Conservation (phyloP, 2,113 vertebrate species). For the Phasianus colchicus region DNA sequence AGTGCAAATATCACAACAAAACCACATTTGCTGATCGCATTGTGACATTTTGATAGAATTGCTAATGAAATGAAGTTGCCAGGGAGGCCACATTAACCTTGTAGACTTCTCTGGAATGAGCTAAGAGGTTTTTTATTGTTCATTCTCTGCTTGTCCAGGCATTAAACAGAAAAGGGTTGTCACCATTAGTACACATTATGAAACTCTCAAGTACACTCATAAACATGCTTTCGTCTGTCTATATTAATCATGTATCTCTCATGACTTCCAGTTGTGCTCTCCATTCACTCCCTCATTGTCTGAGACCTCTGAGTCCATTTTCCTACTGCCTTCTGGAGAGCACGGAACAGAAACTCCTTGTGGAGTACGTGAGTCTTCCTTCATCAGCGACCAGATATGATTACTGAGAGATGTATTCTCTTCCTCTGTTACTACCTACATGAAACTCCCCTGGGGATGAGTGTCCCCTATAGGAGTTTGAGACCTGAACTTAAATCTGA, state of each 20-base stretch:
- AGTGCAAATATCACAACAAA: not conserved
- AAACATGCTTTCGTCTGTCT: not conserved
- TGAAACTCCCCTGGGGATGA: not conserved
- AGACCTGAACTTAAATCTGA: not conserved
- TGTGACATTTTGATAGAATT: not conserved
- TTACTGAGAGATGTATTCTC: not conserved
- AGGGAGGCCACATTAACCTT: not conserved
- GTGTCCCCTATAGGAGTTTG: not conserved
- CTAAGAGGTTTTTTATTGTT: not conserved
- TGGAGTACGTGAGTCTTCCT: constrained; percentile 1
- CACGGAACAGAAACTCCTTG: not conserved
- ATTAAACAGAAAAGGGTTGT: not conserved
- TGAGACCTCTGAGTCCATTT: constrained; percentile 2
- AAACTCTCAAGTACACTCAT: constrained; percentile 1
- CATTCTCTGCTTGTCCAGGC: not conserved
- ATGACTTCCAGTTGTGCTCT: constrained; percentile 37
- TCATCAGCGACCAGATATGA: not conserved
- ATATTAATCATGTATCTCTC: constrained; percentile 4
- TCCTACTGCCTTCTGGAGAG: not conserved
- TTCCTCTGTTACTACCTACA: not conserved
- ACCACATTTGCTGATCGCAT: not conserved
- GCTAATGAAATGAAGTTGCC: not conserved
- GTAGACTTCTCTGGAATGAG: not conserved
- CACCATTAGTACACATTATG: not conserved
- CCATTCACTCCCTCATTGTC: constrained; percentile 15